phyloP scores from a whole-genome alignment of 2,113 vertebrate species.

The Urocolius indicus region DNA sequence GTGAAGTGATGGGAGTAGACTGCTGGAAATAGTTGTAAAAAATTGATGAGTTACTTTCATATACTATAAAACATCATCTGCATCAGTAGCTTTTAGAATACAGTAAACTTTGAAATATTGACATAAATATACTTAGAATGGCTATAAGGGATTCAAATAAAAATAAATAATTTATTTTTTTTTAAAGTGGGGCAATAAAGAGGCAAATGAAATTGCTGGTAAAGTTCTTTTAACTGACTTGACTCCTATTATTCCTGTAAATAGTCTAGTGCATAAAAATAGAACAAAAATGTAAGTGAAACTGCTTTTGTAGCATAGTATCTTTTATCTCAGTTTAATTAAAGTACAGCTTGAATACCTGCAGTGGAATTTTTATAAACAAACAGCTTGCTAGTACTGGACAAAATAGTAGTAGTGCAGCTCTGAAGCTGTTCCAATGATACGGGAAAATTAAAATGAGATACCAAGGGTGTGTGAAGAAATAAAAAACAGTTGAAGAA shows the following conservation, averaged over 20 bases:
- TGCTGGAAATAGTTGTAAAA: conserved; percentile 53
- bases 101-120: background rate
- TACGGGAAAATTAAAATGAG: background rate
- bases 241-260: background rate
- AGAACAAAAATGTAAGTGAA: background rate
- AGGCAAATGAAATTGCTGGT: background rate
- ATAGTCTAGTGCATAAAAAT: background rate
- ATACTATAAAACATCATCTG: conserved; percentile 4
- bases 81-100: conserved; percentile 18
- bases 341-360: background rate
- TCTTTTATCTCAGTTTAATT: background rate
- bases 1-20: conserved; percentile 36
- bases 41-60: conserved; percentile 35
- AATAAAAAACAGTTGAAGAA: background rate
- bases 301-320: background rate
- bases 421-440: background rate
- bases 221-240: background rate
- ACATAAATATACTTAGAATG: background rate
- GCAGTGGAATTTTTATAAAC: background rate
- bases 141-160: background rate
- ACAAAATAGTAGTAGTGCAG: background rate
- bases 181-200: background rate
- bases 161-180: background rate
- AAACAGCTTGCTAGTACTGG: background rate
- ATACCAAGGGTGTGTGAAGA: background rate